Conservation (phyloP, 2,888 invertebrate species). For the Rhagophthalmus giganteus region DNA sequence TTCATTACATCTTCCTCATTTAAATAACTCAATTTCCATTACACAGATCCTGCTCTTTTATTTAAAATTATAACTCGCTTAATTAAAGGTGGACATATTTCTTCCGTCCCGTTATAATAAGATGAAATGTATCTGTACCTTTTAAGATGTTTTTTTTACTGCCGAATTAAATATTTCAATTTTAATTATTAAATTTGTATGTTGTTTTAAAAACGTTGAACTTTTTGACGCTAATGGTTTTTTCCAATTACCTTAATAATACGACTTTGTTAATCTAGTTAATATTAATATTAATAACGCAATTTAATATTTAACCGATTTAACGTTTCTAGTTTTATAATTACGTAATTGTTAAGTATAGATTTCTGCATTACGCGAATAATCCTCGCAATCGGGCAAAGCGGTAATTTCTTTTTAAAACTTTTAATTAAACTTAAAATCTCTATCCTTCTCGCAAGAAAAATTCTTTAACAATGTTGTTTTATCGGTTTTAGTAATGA, state of each 20-base stretch:
- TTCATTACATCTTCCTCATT: not conserved
- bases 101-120: not conserved
- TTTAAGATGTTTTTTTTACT: slow-evolving; percentile 4
- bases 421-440: slow-evolving; percentile 44
- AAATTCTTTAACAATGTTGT: slow-evolving; percentile 38
- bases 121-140: not conserved
- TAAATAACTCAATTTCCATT: not conserved
- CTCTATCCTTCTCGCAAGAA: slow-evolving; percentile 36
- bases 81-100: not conserved
- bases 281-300: not conserved
- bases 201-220: no score
- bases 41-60: not conserved
- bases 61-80: not conserved
- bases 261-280: not conserved
- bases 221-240: no score
- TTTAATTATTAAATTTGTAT: slow-evolving; percentile 3
- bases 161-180: slow-evolving; percentile 10
- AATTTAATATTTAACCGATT: not conserved
- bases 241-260: no score
- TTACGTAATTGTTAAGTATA: not conserved
- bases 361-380: not conserved
- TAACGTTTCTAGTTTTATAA: not conserved
- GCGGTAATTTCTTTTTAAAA: slow-evolving; percentile 41
- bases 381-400: not conserved
- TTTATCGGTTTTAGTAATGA: slow-evolving; percentile 40